Base-by-base conservation (phyloP, 2,888 invertebrate genomes). In the Drosophila niveifrons region DNA sequence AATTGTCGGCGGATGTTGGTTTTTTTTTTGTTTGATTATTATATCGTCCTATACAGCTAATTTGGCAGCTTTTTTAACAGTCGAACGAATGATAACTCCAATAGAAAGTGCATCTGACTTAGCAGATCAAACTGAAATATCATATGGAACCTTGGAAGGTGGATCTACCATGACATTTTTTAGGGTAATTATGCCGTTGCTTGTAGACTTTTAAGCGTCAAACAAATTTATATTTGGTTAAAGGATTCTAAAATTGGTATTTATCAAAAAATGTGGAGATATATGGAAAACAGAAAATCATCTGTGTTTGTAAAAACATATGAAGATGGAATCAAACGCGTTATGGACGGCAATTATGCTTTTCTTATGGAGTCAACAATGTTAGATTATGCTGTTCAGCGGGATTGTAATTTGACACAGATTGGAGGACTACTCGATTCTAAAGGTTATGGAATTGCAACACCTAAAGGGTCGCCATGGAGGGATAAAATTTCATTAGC, bases 1-100 rank as follows among this genome's bases (percentile, higher is more conserved):
- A 58, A 97, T 99, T 76, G 98, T 99, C 6, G 98, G 98, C 9
- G 98, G 97, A 0, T 97, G 98, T 85, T 99, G 99, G 99, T 99
- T 99, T 98, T 99, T 99, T 93, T 99, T 99, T 93, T 99, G 99
- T 0, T 94, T 99, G 43, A 99, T 99, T 92, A 98, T 99, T 91
- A 97, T 99, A 72, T 98, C 98, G 0, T 99, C 99, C 6, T 99
- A 99, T 93, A 99, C 99, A 4, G 99, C 99, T 11, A 92, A 92
- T 93, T 93, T 99, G 89, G 99, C 99, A 0, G 99, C 99, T 1
- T 99, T 99, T 92, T 94, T 99, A 50, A 99, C 99, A 0, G 99
- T 99, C 28, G 99, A 99, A 92, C 93, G 98, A 39, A 98, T 98
- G 94, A 97, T 98, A 65, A 96, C 98, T 39, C 98, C 98, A 0